Percentiles rank a stretch among this genome's conserved stretches.
Evolutionary conservation across 2,113 vertebrate species (phyloP).

Genomic region (Tupaia tana): DNA sequence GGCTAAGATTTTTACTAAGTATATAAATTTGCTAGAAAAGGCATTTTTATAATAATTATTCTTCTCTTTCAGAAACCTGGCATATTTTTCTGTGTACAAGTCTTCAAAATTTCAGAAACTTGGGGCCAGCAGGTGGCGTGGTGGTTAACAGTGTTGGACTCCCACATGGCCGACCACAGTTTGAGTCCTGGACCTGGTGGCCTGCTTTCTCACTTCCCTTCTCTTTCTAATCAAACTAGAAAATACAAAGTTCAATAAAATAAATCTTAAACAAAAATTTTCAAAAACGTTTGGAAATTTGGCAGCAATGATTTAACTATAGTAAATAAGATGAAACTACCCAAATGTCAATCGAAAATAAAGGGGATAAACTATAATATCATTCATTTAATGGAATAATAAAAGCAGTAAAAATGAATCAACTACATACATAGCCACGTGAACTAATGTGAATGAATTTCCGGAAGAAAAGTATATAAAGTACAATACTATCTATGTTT

Average conservation of each 20-base stretch:
- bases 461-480: conserved; percentile 2
- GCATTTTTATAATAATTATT: neutral
- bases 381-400: neutral
- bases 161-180: too few relatives aligned
- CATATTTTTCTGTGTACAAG: neutral
- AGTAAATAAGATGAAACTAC: conserved; percentile 1
- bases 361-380: neutral
- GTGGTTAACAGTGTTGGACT: too few relatives aligned
- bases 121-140: too few relatives aligned
- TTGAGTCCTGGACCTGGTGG: too few relatives aligned
- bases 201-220: too few relatives aligned
- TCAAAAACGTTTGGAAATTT: neutral
- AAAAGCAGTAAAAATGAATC: conserved; percentile 13
- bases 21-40: neutral
- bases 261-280: neutral
- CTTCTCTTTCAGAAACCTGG: conserved; percentile 12
- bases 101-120: neutral
- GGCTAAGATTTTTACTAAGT: neutral
- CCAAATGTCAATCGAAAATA: neutral
- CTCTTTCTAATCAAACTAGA: too few relatives aligned
- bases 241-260: too few relatives aligned
- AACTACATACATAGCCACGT: neutral
- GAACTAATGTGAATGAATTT: neutral
- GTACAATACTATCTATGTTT: neutral
- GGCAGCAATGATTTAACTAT: neutral